These are phyloP conservation scores for Goniozus legneri DNA, from an alignment of 1,140 invertebrate species.

Conservation along the genomic window DNA sequence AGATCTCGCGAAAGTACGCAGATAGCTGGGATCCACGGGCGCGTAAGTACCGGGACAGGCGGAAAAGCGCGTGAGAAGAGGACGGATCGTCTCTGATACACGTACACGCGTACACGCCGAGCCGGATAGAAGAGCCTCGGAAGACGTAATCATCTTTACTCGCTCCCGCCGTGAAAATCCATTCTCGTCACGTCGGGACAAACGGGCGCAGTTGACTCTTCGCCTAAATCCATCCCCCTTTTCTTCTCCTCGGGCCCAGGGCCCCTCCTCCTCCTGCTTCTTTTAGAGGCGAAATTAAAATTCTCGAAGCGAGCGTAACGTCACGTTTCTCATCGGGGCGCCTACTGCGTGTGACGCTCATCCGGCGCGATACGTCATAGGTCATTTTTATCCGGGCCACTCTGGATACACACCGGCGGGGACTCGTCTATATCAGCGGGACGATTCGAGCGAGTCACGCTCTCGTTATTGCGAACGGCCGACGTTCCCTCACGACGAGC, in stretches of 20 bases:
- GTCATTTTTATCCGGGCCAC: too few relatives aligned
- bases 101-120: too few relatives aligned
- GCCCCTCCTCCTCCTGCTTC: neutral
- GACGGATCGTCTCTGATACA: slow-evolving; percentile 6
- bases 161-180: slow-evolving; percentile 11
- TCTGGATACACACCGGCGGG: too few relatives aligned
- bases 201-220: slow-evolving; percentile 19
- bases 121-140: too few relatives aligned
- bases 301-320: slow-evolving; percentile 20
- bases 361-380: too few relatives aligned
- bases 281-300: slow-evolving; percentile 22
- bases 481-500: neutral
- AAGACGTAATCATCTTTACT: slow-evolving; percentile 21
- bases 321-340: too few relatives aligned
- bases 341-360: too few relatives aligned
- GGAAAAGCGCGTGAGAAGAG: slow-evolving; percentile 5
- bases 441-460: too few relatives aligned
- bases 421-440: too few relatives aligned
- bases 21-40: too few relatives aligned
- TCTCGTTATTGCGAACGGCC: slow-evolving; percentile 1
- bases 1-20: too few relatives aligned
- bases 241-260: neutral
- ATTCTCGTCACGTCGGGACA: slow-evolving; percentile 22
- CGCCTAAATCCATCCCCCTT: slow-evolving; percentile 13
- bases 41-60: neutral